A percentile compares a stretch with the other conserved stretches of the same genome.
phyloP scores from a whole-genome alignment of 2,113 vertebrate genomes.

The Amphiprion ocellaris region DNA sequence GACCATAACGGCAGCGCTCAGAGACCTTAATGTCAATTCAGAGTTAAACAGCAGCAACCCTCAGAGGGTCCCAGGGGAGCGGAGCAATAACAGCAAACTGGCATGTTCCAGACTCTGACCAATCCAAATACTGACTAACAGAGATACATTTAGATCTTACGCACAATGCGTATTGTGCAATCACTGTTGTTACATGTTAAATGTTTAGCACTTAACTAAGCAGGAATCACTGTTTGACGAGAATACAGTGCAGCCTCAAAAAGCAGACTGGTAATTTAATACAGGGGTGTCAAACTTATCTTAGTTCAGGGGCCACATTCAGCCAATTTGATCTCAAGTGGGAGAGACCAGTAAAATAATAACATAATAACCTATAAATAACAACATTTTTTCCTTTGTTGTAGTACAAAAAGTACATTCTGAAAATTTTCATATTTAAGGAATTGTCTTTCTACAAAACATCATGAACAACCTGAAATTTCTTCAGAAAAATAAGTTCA shows the following conservation, averaged over 20 bases:
- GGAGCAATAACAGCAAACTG: conserved; percentile 24
- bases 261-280: too few relatives aligned
- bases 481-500: too few relatives aligned
- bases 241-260: neutral
- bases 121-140: conserved; percentile 46
- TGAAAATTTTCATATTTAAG: too few relatives aligned
- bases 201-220: conserved; percentile 1
- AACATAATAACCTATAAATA: too few relatives aligned
- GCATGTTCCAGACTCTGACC: conserved; percentile 47
- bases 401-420: too few relatives aligned
- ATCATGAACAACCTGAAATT: too few relatives aligned
- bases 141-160: conserved; percentile 32
- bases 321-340: too few relatives aligned
- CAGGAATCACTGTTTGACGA: neutral
- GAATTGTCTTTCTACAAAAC: too few relatives aligned
- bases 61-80: conserved; percentile 41
- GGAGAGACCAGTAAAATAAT: too few relatives aligned
- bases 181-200: conserved; percentile 19
- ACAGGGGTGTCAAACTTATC: too few relatives aligned
- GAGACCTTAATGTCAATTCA: conserved; percentile 61
- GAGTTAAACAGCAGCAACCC: conserved; percentile 47
- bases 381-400: too few relatives aligned
- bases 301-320: too few relatives aligned
- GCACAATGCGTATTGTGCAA: conserved; percentile 27
- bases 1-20: conserved; percentile 32